Evolutionary conservation across 2,888 invertebrate species (phyloP).

Genomic region (Synergus itoensis): DNA sequence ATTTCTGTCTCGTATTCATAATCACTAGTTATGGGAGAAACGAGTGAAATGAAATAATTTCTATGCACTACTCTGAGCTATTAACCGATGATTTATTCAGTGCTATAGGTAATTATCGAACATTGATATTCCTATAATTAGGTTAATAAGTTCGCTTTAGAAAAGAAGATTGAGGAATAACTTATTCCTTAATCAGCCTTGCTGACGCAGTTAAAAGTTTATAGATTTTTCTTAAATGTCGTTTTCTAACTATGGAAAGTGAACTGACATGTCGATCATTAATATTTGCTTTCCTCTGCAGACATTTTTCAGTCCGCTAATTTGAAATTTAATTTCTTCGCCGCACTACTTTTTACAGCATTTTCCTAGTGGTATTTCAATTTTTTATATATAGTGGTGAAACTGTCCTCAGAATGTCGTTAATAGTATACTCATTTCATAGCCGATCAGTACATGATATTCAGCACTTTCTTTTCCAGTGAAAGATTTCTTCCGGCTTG

Average conservation of each 20-base stretch:
- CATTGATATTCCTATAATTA: not conserved
- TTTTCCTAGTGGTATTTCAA: not conserved
- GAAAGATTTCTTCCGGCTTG: conserved; percentile 19
- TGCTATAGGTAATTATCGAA: not conserved
- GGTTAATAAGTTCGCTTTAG: not conserved
- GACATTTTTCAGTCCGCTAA: no score
- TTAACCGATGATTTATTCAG: not conserved
- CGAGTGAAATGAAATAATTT: not conserved
- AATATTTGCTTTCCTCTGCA: no score
- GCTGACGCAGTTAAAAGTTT: not conserved
- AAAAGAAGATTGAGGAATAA: not conserved
- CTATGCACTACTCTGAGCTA: not conserved
- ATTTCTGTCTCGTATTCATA: not conserved
- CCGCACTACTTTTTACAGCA: not conserved
- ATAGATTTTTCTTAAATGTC: no score
- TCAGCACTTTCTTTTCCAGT: not conserved
- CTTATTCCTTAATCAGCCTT: not conserved
- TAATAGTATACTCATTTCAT: conserved; percentile 8
- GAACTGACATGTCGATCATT: no score
- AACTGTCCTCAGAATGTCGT: not conserved
- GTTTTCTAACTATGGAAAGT: no score
- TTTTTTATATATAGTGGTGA: not conserved
- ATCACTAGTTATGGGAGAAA: not conserved
- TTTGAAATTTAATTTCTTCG: not conserved
- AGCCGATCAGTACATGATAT: conserved; percentile 22